Conservation (phyloP, 2,888 invertebrate species). For the Tetrapedia diversipes region DNA sequence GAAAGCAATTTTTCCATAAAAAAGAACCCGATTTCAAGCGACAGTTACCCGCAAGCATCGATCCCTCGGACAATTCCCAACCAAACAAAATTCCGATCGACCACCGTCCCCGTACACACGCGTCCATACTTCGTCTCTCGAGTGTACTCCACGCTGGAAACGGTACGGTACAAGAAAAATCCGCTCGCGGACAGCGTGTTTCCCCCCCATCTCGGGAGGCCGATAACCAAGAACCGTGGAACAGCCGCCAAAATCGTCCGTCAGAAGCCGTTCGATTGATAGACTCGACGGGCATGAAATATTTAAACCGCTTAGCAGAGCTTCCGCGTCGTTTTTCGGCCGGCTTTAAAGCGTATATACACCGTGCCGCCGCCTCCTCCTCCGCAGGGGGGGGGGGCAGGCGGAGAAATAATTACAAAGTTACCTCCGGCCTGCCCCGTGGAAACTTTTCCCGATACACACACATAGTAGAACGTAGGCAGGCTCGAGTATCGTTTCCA, state of each 20-base stretch:
- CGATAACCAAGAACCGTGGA: conserved; percentile 9
- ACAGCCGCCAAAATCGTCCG: conserved; percentile 42
- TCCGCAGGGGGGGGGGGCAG: too few relatives aligned
- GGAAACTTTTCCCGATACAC: conserved; percentile 52
- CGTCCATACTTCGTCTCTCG: not conserved
- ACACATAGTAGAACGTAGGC: too few relatives aligned
- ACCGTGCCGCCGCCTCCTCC: conserved; percentile 12
- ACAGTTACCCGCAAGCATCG: not conserved
- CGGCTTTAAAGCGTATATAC: conserved; percentile 41
- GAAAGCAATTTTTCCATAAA: too few relatives aligned
- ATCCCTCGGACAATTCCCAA: not conserved
- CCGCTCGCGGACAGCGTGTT: not conserved
- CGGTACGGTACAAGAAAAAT: conserved; percentile 9
- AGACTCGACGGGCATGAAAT: conserved; percentile 53
- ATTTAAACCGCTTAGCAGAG: conserved; percentile 60
- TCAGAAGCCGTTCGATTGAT: conserved; percentile 51
- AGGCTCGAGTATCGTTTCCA: conserved; percentile 50
- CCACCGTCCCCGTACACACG: not conserved
- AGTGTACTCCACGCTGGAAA: not conserved
- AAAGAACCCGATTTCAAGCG: not conserved
- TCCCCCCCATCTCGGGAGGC: not conserved
- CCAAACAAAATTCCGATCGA: not conserved
- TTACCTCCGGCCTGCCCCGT: conserved; percentile 22
- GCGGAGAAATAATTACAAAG: conserved; percentile 58
- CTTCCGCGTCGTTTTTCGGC: conserved; percentile 39